Evolutionary conservation across 2,797 vertebrate species (phyloP).

Genomic region (Garrulus glandarius): DNA sequence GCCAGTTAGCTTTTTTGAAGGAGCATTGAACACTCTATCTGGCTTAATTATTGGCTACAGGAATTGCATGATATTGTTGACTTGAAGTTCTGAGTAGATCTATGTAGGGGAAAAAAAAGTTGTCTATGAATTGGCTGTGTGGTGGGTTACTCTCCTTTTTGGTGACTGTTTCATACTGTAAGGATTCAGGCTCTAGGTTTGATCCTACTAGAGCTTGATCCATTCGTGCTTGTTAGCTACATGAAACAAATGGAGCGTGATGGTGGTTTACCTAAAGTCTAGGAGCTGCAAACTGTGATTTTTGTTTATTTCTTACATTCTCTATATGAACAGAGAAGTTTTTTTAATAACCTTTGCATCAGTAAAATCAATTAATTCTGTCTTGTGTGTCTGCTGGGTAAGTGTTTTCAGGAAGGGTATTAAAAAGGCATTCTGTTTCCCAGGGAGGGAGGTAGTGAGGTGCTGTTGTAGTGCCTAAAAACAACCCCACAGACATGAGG

Average conservation of each 20-base stretch:
- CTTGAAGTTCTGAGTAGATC: background rate
- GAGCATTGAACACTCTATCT: accelerated
- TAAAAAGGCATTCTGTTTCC: background rate
- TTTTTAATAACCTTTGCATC: background rate
- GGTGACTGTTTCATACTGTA: background rate
- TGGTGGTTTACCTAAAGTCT: background rate
- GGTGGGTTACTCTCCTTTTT: background rate
- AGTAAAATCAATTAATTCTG: background rate
- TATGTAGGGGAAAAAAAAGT: accelerated
- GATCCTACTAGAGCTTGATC: background rate
- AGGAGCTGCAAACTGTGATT: background rate
- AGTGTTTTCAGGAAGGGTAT: background rate
- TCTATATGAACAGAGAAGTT: background rate
- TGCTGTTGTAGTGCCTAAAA: background rate
- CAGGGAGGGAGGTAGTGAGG: background rate
- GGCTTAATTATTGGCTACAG: background rate
- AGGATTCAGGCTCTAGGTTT: background rate
- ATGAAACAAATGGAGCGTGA: background rate
- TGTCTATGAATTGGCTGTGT: background rate
- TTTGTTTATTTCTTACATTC: background rate
- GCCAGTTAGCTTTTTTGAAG: background rate
- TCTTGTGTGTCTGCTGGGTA: background rate
- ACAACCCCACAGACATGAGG: background rate
- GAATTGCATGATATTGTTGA: background rate
- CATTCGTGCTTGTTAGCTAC: background rate